Evolutionary conservation across 2,797 vertebrate genomes (phyloP), one percentile per base, ranked within the genome.

Genomic region (Arrhamphus sclerolepis): DNA sequence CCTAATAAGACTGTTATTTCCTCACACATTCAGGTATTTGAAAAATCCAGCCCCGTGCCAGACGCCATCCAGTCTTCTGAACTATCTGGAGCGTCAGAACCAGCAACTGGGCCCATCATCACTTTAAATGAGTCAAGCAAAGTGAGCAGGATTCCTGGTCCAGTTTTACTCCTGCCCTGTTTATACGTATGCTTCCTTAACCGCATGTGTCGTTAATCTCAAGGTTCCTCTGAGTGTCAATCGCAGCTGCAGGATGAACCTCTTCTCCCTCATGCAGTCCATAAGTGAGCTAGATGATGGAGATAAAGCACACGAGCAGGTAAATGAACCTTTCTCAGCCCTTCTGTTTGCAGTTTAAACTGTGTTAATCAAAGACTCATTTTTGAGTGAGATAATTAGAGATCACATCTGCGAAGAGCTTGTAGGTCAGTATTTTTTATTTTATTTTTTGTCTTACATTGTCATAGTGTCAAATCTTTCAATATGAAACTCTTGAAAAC

Each of bases 211-310:
- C 1, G 67, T 31, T 66, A 40, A 13, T 51, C 52, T 60, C 5
- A 53, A 90, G 91, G 73, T 84, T 1, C 1, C 53, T 6, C 43
- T 86, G 0, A 89, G 84, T 28, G 71, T 90, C 1, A 92, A 89
- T 41, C 93, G 94, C 47, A 93, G 92, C 17, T 91, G 93, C 52
- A 93, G 96, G 54, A 97, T 98, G 92, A 95, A 95, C 79, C 94
- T 98, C 41, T 94, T 95, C 6, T 93, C 96, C 22, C 89, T 98
- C 81, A 97, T 98, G 96, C 89, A 95, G 80, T 97, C 95, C 80
- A 97, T 98, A 76, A 95, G 94, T 55, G 94, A 94, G 66, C 83
- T 94, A 71, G 95, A 93, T 7, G 93, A 93, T 7, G 86, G 57
- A 1, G 84, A 89, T 13, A 76, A 82, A 76, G 78, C 80, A 48